A percentile compares a stretch with the other conserved stretches of the same genome.
Conservation (phyloP, 2,888 invertebrate species). For the Caenorhabditis auriculariae region DNA sequence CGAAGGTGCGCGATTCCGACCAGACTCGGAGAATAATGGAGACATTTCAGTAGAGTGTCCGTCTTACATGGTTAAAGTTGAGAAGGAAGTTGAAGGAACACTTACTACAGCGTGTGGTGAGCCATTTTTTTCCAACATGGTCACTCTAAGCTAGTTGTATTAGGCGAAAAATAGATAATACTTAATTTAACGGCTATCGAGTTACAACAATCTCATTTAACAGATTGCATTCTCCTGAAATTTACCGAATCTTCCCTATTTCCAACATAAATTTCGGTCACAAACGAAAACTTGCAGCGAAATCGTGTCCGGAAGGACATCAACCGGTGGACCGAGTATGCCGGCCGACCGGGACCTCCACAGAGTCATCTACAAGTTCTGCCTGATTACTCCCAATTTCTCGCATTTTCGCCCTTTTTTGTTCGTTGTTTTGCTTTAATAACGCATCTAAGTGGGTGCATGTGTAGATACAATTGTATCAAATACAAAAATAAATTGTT, state of each 20-base stretch:
- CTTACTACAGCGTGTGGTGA: too few species aligned
- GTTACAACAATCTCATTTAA: neutral
- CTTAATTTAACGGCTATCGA: neutral
- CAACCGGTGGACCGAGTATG: too few species aligned
- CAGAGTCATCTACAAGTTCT: too few species aligned
- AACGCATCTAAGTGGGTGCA: too few species aligned
- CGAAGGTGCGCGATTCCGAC: slow-evolving; percentile 3
- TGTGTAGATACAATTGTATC: too few species aligned
- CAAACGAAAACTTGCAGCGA: neutral
- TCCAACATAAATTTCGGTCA: neutral
- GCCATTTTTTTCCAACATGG: neutral
- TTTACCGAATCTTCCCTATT: neutral
- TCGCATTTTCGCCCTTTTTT: too few species aligned
- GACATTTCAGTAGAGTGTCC: slow-evolving; percentile 32
- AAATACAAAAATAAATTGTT: too few species aligned
- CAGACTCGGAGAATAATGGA: neutral
- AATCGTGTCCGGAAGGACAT: slow-evolving; percentile 9
- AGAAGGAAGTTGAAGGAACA: slow-evolving; percentile 27
- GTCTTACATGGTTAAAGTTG: slow-evolving; percentile 35
- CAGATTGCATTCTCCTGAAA: too few species aligned
- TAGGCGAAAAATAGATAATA: too few species aligned
- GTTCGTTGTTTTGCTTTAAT: too few species aligned
- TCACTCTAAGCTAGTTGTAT: neutral
- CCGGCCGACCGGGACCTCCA: too few species aligned
- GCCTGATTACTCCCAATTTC: too few species aligned